These are phyloP conservation scores for Polydrusus cervinus DNA, from an alignment of 2,888 invertebrate species.

Conservation along the genomic window DNA sequence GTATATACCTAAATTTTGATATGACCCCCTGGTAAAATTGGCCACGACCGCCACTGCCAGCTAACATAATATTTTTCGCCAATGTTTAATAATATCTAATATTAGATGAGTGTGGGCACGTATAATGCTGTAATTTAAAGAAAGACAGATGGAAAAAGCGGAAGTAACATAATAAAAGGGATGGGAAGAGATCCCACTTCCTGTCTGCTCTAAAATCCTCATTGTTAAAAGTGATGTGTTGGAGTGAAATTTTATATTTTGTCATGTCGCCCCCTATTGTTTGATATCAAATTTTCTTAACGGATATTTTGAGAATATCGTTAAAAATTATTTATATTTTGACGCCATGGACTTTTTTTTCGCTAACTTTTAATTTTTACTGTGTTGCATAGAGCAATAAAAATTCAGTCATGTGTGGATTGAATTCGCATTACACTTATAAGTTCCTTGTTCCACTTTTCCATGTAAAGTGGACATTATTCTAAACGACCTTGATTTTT, in stretches of 20 bases:
- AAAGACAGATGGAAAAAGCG: slow-evolving; percentile 38
- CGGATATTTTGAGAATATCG: neutral
- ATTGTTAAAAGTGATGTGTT: slow-evolving; percentile 28
- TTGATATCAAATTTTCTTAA: slow-evolving; percentile 11
- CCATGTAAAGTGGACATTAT: no score
- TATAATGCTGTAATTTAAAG: slow-evolving; percentile 27
- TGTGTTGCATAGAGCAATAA: no score
- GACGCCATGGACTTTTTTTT: no score
- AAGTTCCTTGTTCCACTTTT: no score
- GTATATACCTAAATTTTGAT: no score
- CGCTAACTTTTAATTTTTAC: no score
- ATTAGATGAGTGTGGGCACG: neutral
- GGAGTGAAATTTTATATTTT: slow-evolving; percentile 50
- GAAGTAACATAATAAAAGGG: slow-evolving; percentile 42
- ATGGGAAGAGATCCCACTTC: slow-evolving; percentile 47
- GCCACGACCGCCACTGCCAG: no score
- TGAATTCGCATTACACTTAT: no score
- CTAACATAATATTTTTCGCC: neutral
- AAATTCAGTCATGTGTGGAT: no score
- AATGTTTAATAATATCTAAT: neutral
- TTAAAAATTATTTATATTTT: neutral
- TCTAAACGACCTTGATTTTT: no score
- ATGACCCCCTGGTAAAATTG: no score
- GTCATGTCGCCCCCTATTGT: slow-evolving; percentile 18
- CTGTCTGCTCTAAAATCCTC: slow-evolving; percentile 34